These are phyloP conservation scores for Darevskia nairensis DNA, from an alignment of 2,797 vertebrate species.

Conservation along the genomic window DNA sequence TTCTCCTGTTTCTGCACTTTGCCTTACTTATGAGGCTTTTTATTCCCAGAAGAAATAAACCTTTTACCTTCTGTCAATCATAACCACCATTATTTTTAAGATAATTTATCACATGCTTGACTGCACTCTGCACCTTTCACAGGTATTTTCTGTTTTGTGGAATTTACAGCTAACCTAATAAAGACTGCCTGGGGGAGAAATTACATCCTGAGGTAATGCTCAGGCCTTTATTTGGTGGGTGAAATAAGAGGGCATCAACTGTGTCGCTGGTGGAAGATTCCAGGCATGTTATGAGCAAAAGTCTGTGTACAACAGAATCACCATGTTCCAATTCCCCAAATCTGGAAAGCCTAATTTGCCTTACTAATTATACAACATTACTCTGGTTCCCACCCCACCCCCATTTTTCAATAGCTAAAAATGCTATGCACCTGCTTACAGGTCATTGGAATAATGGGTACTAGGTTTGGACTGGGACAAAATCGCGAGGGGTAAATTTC, in stretches of 20 bases:
- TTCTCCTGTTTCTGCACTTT: conserved; percentile 13
- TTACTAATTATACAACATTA: neutral
- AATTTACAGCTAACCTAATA: conserved; percentile 42
- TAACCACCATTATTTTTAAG: conserved; percentile 27
- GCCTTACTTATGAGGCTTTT: conserved; percentile 5
- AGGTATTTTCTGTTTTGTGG: conserved; percentile 33
- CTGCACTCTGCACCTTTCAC: conserved; percentile 14
- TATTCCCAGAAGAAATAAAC: conserved; percentile 4
- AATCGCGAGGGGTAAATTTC: neutral
- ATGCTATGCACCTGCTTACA: neutral
- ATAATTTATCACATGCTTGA: conserved; percentile 33
- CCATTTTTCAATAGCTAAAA: neutral
- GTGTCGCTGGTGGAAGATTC: neutral
- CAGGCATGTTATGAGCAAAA: neutral
- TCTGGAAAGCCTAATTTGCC: neutral
- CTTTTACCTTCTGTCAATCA: conserved; percentile 40
- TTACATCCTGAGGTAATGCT: neutral
- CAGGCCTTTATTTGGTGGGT: neutral
- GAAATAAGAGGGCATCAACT: neutral
- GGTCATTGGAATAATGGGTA: neutral
- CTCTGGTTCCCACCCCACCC: neutral
- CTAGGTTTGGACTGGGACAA: neutral
- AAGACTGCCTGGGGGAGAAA: neutral
- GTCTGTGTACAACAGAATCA: neutral
- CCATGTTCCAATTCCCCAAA: neutral